Evolutionary conservation across 2,888 invertebrate genomes (phyloP).

Genomic region (Hydropsyche betteni): DNA sequence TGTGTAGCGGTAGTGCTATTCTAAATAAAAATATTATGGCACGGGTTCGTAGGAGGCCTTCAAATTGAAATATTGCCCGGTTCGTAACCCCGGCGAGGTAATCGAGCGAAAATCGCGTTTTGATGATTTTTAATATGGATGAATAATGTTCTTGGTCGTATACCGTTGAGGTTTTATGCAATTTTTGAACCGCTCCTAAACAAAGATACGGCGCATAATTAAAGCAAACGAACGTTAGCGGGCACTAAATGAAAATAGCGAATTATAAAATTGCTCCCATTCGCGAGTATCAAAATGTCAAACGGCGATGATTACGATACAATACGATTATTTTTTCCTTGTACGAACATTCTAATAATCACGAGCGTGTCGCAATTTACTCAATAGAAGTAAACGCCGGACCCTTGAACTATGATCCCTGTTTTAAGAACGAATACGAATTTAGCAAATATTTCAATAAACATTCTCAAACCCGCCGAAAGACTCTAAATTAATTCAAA

Average conservation of each 20-base stretch:
- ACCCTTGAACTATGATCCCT: too few species aligned
- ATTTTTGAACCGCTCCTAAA: conserved; percentile 1
- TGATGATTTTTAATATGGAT: conserved; percentile 20
- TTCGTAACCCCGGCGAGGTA: conserved; percentile 8
- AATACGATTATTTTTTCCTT: conserved; percentile 5
- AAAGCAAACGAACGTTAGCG: conserved; percentile 6
- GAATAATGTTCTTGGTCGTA: not conserved
- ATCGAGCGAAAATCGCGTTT: conserved; percentile 25
- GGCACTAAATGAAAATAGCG: not conserved
- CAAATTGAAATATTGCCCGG: conserved; percentile 19
- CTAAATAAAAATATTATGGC: too few species aligned
- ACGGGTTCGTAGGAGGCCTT: conserved; percentile 3
- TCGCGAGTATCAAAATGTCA: conserved; percentile 6
- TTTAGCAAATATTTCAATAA: too few species aligned
- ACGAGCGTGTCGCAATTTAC: too few species aligned
- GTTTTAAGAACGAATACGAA: too few species aligned
- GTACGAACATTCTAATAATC: not conserved
- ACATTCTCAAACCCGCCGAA: too few species aligned
- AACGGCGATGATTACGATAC: conserved; percentile 12
- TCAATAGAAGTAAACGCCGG: too few species aligned
- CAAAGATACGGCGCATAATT: conserved; percentile 15
- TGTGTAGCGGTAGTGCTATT: too few species aligned
- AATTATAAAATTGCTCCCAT: conserved; percentile 4
- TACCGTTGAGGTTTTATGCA: not conserved
- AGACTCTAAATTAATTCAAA: too few species aligned